Conservation (phyloP, 1,140 invertebrate species). For the Aphaenogaster rudis region DNA sequence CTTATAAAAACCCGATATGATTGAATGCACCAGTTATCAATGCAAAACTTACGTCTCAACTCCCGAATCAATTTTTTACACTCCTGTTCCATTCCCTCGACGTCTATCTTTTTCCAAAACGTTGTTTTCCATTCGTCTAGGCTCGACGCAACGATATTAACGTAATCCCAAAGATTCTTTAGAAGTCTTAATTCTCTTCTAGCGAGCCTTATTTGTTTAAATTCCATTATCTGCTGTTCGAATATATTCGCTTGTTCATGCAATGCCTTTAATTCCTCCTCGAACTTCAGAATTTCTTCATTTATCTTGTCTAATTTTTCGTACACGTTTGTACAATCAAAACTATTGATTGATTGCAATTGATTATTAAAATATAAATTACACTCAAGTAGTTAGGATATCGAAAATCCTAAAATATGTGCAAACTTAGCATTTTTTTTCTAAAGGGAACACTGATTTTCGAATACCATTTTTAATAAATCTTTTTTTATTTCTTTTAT, state of each 20-base stretch:
- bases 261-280: conserved; percentile 90
- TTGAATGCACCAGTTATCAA: neutral
- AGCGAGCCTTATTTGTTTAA: conserved; percentile 91
- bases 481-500: neutral
- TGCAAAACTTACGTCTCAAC: conserved; percentile 87
- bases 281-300: conserved; percentile 90
- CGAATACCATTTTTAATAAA: neutral
- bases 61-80: conserved; percentile 97
- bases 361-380: neutral
- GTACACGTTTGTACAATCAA: conserved; percentile 92
- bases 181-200: conserved; percentile 93
- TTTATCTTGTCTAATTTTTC: conserved; percentile 91
- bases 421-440: neutral
- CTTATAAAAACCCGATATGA: neutral
- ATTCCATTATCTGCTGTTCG: conserved; percentile 94
- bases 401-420: neutral
- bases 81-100: conserved; percentile 97
- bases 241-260: conserved; percentile 94
- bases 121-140: conserved; percentile 97
- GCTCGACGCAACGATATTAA: conserved; percentile 92
- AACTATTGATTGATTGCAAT: conserved; percentile 77
- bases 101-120: conserved; percentile 96
- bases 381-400: neutral
- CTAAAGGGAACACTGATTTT: neutral
- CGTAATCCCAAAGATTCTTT: conserved; percentile 96